These are phyloP conservation scores for Xenus cinereus DNA, from an alignment of 2,113 vertebrate species.

Conservation along the genomic window DNA sequence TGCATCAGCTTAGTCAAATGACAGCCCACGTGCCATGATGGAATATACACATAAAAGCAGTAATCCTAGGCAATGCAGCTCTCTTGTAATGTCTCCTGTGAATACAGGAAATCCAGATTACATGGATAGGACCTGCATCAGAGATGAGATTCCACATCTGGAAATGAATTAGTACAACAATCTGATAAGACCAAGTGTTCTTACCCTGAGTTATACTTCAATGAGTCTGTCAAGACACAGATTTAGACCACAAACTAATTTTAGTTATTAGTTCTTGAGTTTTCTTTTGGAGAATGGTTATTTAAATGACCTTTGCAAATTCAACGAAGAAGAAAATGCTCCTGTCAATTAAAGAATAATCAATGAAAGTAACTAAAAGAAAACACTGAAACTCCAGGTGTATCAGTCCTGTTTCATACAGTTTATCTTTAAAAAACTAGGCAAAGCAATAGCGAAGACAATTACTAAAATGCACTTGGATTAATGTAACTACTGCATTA, in stretches of 20 bases:
- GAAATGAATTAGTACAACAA: not conserved
- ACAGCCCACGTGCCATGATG: not conserved
- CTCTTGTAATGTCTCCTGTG: not conserved
- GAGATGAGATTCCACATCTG: not conserved
- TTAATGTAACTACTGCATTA: not conserved
- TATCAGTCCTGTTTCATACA: not conserved
- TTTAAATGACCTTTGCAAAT: not conserved
- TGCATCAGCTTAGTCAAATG: not conserved
- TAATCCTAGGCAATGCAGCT: not conserved
- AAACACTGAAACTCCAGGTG: not conserved
- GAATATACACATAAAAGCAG: not conserved
- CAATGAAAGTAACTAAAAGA: not conserved
- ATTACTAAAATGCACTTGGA: not conserved
- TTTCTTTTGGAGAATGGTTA: not conserved
- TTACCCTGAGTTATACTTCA: not conserved
- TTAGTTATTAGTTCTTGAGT: not conserved
- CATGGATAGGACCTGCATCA: not conserved
- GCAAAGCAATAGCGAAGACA: conserved; percentile 2
- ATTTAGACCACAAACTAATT: not conserved
- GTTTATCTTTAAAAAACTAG: not conserved
- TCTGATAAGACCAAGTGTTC: not conserved
- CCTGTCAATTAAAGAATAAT: not conserved
- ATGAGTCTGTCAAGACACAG: not conserved
- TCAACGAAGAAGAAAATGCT: not conserved
- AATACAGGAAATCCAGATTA: not conserved